These are phyloP conservation scores for Pentalonia nigronervosa DNA, from an alignment of 1,140 invertebrate species.

Conservation along the genomic window DNA sequence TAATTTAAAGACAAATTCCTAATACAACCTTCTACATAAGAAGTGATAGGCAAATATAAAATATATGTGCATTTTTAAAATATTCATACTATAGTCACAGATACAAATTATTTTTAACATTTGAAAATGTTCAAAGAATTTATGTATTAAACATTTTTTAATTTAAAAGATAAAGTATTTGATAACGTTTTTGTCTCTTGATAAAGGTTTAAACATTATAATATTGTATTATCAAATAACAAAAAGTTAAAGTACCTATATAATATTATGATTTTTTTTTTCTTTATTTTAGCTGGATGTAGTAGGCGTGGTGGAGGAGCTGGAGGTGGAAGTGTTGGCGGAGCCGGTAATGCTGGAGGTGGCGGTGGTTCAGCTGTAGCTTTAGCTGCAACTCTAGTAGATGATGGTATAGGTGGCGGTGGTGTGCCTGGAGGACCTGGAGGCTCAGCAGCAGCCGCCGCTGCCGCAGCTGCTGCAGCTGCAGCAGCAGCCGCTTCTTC, in stretches of 20 bases:
- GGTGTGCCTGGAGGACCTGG: conserved; percentile 20
- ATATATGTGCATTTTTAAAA: not conserved
- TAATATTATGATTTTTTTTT: not conserved
- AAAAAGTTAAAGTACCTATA: not conserved
- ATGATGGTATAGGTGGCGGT: not conserved
- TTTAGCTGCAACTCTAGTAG: conserved; percentile 11
- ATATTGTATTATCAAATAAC: not conserved
- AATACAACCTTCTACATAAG: not conserved
- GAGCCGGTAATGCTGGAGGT: not conserved
- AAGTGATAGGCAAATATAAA: not conserved
- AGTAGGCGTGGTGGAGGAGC: conserved; percentile 33
- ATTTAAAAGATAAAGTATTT: not conserved
- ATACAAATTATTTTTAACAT: not conserved
- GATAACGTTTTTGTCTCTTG: not conserved
- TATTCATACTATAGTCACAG: not conserved
- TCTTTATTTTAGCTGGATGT: conserved; percentile 38
- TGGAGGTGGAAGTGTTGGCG: not conserved
- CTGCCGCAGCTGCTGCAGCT: conserved; percentile 31
- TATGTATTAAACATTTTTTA: not conserved
- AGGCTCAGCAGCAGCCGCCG: not conserved
- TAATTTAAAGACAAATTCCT: not conserved
- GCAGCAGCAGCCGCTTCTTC: conserved; percentile 15
- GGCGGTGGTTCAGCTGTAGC: conserved; percentile 4
- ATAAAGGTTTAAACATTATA: not conserved
- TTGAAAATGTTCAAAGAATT: not conserved